Percentiles rank a stretch among this genome's conserved stretches.
Evolutionary conservation across 2,888 invertebrate species (phyloP).

Genomic region (Andrena hattorfiana): DNA sequence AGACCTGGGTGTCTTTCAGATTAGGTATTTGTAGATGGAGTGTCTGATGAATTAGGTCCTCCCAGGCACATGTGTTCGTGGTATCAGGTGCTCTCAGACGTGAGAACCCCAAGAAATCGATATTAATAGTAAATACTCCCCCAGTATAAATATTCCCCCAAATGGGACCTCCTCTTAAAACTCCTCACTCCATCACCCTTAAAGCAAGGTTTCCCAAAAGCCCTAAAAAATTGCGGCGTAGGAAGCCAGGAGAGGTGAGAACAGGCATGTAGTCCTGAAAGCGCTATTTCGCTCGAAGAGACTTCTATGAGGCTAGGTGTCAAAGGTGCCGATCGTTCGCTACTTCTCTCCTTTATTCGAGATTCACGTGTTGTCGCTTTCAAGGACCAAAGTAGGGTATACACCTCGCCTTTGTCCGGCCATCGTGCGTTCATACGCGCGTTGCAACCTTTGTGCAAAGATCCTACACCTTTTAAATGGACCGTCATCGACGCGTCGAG

Average conservation of each 20-base stretch:
- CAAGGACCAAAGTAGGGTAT: slow-evolving; percentile 24
- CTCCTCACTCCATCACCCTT: not conserved
- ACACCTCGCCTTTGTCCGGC: slow-evolving; percentile 19
- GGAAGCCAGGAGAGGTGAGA: slow-evolving; percentile 42
- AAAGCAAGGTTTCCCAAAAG: not conserved
- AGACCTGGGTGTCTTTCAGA: no score
- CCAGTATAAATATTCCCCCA: not conserved
- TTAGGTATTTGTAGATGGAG: no score
- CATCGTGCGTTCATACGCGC: slow-evolving; percentile 1
- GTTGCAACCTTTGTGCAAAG: not conserved
- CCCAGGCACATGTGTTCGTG: not conserved
- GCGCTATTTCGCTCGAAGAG: slow-evolving; percentile 40
- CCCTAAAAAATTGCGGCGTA: not conserved
- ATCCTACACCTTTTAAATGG: not conserved
- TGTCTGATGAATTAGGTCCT: no score
- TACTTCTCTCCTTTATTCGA: slow-evolving; percentile 47
- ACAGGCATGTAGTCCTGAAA: slow-evolving; percentile 42
- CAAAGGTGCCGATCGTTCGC: slow-evolving; percentile 55
- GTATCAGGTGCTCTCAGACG: not conserved
- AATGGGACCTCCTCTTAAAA: no score
- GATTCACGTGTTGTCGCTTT: slow-evolving; percentile 33
- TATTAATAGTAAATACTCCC: not conserved
- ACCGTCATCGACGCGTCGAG: not conserved
- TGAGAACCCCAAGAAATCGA: not conserved
- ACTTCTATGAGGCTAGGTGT: slow-evolving; percentile 56